Evolutionary conservation across 2,797 vertebrate genomes (phyloP), one percentile per base, ranked within the genome.

Genomic region (Chromobotia macracanthus): DNA sequence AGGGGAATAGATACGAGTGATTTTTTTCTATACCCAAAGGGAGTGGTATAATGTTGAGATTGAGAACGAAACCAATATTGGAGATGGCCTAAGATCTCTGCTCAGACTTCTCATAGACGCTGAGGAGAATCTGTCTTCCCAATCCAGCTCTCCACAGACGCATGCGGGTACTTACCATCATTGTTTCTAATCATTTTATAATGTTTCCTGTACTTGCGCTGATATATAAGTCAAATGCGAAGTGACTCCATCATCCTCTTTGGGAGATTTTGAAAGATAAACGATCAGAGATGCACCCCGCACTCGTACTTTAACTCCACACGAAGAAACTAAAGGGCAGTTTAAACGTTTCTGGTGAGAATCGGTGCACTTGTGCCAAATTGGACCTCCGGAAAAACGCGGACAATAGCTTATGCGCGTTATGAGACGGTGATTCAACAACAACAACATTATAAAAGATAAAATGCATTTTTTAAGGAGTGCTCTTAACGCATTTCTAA

Each of bases 391-490:
- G 80, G 80, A 77, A 81, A 61, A 64, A 79, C 64, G 23, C 28
- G 70, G 72, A 63, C 19, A 41, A 16, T 63, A 53, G 55, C 61
- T 66, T 85, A 81, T 82, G 80, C 77, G 82, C 82, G 84, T 83
- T 84, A 66, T 82, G 84, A 86, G 69, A 80, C 68, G 85, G 77
- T 86, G 89, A 78, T 73, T 66, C 75, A 51, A 69, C 18, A 31
- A 8, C 60, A 5, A 63, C 58, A 19, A 55, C 80, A 44, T 44
- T 11, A 44, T 85, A 87, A 86, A 85, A 84, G 87, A 38, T 19
- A 83, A 89, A 83, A 92, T 94, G 90, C 86, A 87, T 89, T 88
- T 91, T 87, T 85, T 85, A 77, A 88, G 72, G 83, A 82, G 84
- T 53, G 87, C 87, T 75, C 87, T 87, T 87, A 88, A 89, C 88